Conservation (phyloP, 2,797 vertebrate genomes). For the Gallirallus australis region DNA sequence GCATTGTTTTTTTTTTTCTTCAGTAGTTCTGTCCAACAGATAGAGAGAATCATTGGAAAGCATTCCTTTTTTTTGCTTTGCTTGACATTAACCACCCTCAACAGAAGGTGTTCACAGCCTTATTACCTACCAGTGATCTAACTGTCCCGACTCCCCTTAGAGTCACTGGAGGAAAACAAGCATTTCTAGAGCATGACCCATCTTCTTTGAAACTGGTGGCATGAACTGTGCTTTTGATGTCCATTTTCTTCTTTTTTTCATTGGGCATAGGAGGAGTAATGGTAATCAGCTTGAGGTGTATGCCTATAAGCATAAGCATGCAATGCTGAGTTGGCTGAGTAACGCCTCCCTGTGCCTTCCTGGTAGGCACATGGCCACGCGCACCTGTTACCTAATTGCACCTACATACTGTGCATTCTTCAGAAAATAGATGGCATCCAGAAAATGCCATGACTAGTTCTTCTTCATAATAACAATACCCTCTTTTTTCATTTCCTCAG, state of each 20-base stretch:
- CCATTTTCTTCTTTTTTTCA: fast-evolving
- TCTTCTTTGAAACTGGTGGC: background rate
- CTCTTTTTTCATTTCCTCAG: background rate
- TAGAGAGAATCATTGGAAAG: background rate
- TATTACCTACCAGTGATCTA: background rate
- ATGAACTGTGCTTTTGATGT: background rate
- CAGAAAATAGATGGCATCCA: background rate
- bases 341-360: background rate
- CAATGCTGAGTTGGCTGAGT: background rate
- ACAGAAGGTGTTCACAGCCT: background rate
- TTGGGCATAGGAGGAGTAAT: background rate
- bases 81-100: background rate
- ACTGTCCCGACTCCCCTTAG: background rate
- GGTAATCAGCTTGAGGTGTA: background rate
- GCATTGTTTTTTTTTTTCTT: background rate
- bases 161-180: background rate
- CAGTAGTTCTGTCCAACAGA: background rate
- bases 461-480: background rate
- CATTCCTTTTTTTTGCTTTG: background rate
- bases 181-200: background rate
- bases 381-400: background rate
- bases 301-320: background rate
- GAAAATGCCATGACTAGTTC: background rate
- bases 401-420: background rate
- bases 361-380: background rate